These are phyloP conservation scores for Chalcis sispes DNA, from an alignment of 2,888 invertebrate species.

Conservation along the genomic window DNA sequence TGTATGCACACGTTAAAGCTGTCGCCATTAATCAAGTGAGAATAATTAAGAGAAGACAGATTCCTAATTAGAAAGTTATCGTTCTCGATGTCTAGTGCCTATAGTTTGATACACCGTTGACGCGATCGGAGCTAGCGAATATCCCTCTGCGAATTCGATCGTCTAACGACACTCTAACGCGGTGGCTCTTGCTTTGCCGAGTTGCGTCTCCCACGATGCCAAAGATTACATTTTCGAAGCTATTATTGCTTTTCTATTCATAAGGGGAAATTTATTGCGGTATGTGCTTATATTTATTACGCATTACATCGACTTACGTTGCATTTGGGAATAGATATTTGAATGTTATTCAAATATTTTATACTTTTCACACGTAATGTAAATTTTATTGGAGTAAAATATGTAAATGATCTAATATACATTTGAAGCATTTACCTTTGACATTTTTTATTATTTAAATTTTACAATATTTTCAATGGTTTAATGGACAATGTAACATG, in stretches of 20 bases:
- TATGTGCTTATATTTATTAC: no score
- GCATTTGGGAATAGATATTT: no score
- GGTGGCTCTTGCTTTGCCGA: neutral
- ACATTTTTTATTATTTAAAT: no score
- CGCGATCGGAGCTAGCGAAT: constrained; percentile 50
- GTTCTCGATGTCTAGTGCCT: constrained; percentile 64
- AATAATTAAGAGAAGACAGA: constrained; percentile 71
- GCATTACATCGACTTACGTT: no score
- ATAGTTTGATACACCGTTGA: constrained; percentile 51
- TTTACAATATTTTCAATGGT: no score
- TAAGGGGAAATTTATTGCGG: neutral
- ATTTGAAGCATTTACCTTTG: no score
- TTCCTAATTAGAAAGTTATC: constrained; percentile 72
- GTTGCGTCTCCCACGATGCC: neutral
- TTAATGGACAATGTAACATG: neutral
- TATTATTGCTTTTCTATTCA: neutral
- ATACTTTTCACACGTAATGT: no score
- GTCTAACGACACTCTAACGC: neutral
- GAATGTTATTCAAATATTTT: no score
- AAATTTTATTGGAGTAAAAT: no score
- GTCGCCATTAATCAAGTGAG: constrained; percentile 70
- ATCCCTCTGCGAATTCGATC: constrained; percentile 1
- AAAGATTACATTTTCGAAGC: neutral
- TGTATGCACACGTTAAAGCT: constrained; percentile 53
- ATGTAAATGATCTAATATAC: no score